phyloP scores from a whole-genome alignment of 64 coral and sea anemone species.

The Hydrozoanthus tunicans region DNA sequence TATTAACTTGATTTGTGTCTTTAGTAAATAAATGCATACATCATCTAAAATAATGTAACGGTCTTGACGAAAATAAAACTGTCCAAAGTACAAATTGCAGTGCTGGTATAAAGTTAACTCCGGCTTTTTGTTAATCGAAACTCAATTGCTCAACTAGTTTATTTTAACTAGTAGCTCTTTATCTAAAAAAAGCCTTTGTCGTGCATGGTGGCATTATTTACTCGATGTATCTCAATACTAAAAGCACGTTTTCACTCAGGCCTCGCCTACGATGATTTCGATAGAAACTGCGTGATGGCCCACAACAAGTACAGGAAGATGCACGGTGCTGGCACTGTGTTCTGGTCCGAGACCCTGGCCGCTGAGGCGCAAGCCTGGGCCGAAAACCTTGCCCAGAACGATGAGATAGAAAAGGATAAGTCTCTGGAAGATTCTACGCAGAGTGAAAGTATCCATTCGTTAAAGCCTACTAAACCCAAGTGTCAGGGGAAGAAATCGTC shows the following conservation, averaged over 20 bases:
- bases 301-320: constrained; percentile 56
- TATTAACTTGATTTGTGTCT: no score
- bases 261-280: constrained; percentile 59
- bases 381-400: constrained; percentile 41
- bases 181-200: no score
- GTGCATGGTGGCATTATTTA: no score
- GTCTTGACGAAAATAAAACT: no score
- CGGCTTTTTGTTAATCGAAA: no score
- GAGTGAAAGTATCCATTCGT: constrained; percentile 44
- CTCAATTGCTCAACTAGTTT: no score
- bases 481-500: neutral
- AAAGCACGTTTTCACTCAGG: neutral
- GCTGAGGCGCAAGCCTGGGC: constrained; percentile 48
- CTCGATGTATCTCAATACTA: no score
- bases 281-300: constrained; percentile 57
- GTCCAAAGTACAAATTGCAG: no score
- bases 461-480: neutral
- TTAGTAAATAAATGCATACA: no score
- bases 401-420: constrained; percentile 54
- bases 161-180: no score
- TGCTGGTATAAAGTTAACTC: no score
- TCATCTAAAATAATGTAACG: no score
- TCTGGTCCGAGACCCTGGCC: constrained; percentile 58
- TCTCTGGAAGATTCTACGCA: constrained; percentile 28
- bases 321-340: constrained; percentile 35